phyloP scores from a whole-genome alignment of 2,797 vertebrate species.

The Pelodytes ibericus region DNA sequence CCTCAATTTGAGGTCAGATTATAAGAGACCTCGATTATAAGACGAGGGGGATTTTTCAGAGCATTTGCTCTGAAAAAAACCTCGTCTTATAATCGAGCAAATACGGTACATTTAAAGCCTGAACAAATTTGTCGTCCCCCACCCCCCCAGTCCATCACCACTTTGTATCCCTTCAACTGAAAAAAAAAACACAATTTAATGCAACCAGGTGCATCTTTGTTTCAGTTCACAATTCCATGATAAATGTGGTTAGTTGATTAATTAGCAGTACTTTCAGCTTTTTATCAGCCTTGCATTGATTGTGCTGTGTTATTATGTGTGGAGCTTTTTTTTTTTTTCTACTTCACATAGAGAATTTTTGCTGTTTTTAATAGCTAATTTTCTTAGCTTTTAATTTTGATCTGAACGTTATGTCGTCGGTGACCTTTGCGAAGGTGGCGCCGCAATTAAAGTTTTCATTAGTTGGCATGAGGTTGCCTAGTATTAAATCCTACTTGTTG shows the following conservation, averaged over 20 bases:
- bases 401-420: neutral
- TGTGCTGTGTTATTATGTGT: neutral
- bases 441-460: neutral
- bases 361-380: neutral
- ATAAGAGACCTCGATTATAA: too few relatives aligned
- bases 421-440: neutral
- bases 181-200: neutral
- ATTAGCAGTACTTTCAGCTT: neutral
- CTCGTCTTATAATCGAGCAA: too few relatives aligned
- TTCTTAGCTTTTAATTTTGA: slow-evolving; percentile 10
- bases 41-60: too few relatives aligned
- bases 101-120: neutral
- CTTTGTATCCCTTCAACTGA: neutral
- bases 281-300: neutral
- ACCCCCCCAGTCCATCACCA: neutral
- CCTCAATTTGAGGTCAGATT: too few relatives aligned
- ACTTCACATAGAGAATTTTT: neutral
- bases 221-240: neutral
- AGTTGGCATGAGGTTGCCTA: neutral
- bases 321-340: neutral
- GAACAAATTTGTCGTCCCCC: neutral
- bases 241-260: neutral
- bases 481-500: too few relatives aligned
- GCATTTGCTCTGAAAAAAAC: too few relatives aligned
- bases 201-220: slow-evolving; percentile 6